Evolutionary conservation across 2,113 vertebrate genomes (phyloP).

Genomic region (Tylochromis polylepis): DNA sequence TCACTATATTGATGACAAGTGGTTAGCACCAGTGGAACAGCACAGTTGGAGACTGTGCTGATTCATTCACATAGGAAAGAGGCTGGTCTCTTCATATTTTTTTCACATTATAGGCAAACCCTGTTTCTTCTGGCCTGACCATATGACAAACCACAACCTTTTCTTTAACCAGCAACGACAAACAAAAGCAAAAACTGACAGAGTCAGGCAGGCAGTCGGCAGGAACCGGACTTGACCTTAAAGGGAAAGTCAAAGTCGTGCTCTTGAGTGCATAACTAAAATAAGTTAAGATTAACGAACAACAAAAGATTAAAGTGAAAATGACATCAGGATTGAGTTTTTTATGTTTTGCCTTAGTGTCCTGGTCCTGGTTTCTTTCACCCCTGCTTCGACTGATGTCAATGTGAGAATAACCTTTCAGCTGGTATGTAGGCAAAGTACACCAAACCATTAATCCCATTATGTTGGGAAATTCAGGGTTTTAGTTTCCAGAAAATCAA

Average conservation of each 20-base stretch:
- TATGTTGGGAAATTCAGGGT: not conserved
- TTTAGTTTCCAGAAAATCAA: not conserved
- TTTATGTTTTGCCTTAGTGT: not conserved
- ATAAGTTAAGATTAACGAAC: not conserved
- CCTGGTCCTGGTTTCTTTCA: not conserved
- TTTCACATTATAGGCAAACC: not conserved
- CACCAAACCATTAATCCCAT: not conserved
- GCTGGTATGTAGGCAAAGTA: not conserved
- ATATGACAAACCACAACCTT: not conserved
- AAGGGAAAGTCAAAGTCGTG: not conserved
- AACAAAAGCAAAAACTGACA: not conserved
- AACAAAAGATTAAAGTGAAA: not conserved
- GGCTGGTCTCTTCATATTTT: not conserved
- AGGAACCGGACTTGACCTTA: not conserved
- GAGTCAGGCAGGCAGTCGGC: not conserved
- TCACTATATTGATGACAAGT: constrained; percentile 21
- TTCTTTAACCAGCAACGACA: not conserved
- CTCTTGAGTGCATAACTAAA: not conserved
- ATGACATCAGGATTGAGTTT: too few relatives aligned
- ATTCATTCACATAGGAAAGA: constrained; percentile 39
- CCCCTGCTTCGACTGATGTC: not conserved
- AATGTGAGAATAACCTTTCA: not conserved
- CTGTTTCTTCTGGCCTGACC: not conserved
- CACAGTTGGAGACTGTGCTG: not conserved
- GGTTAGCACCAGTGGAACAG: constrained; percentile 22